Conservation (phyloP, 2,113 vertebrate genomes). For the Pelobates fuscus region DNA sequence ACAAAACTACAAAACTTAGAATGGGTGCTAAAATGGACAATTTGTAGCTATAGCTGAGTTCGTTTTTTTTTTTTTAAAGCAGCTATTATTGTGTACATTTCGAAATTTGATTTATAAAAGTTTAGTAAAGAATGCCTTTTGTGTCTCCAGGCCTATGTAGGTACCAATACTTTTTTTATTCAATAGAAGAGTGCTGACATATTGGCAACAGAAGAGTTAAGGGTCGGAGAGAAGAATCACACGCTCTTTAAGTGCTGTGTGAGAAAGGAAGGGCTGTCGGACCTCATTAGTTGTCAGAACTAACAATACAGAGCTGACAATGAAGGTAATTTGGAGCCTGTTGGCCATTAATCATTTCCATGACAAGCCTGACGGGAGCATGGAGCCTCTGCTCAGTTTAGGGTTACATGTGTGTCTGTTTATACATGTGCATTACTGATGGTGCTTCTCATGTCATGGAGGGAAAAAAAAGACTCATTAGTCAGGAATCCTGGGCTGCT, state of each 20-base stretch:
- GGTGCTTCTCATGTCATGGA: slow-evolving; percentile 32
- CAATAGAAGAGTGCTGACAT: slow-evolving; percentile 5
- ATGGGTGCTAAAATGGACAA: too few species aligned
- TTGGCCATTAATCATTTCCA: slow-evolving; percentile 50
- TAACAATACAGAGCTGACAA: slow-evolving; percentile 51
- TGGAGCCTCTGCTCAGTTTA: slow-evolving; percentile 50
- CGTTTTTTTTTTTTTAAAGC: too few species aligned
- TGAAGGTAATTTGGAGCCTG: slow-evolving; percentile 51
- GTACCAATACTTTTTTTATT: too few species aligned
- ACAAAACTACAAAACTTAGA: too few species aligned
- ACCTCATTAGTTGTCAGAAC: slow-evolving; percentile 50
- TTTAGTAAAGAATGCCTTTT: too few species aligned
- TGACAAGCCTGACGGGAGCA: slow-evolving; percentile 47
- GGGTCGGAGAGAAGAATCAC: slow-evolving; percentile 42
- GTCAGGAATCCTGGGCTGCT: slow-evolving; percentile 44
- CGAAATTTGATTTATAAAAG: too few species aligned
- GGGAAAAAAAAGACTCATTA: slow-evolving; percentile 35
- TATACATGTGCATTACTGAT: slow-evolving; percentile 51
- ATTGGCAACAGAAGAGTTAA: slow-evolving; percentile 41
- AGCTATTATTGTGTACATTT: too few species aligned
- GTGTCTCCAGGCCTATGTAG: too few species aligned
- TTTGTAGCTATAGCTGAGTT: too few species aligned
- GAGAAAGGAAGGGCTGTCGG: slow-evolving; percentile 51
- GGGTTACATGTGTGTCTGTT: slow-evolving; percentile 51
- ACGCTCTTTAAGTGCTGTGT: slow-evolving; percentile 49